Evolutionary conservation across 2,888 invertebrate genomes (phyloP).

Genomic region (Boloria euphrosyne): DNA sequence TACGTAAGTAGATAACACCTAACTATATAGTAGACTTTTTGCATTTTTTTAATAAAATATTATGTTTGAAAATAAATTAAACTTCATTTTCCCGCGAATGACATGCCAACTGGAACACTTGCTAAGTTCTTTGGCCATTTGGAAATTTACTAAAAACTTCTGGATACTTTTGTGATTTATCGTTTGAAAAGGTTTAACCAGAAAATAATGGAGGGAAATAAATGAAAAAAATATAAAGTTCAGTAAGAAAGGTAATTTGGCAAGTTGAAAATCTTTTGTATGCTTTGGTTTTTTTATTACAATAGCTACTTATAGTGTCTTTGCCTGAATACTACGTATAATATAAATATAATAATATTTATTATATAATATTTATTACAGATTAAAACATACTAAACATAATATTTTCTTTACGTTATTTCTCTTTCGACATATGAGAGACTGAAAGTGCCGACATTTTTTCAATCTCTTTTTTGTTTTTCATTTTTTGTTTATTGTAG

Average conservation of each 20-base stretch:
- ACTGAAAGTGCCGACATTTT: too few relatives aligned
- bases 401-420: too few relatives aligned
- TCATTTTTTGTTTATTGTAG: too few relatives aligned
- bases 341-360: too few relatives aligned
- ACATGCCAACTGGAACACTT: conserved; percentile 11
- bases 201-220: conserved; percentile 12
- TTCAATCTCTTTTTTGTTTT: too few relatives aligned
- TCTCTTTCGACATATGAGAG: too few relatives aligned
- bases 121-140: conserved; percentile 24
- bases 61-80: neutral
- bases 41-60: neutral
- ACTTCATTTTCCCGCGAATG: conserved; percentile 7
- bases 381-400: too few relatives aligned
- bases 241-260: neutral
- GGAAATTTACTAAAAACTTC: conserved; percentile 28
- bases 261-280: neutral
- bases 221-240: conserved; percentile 5
- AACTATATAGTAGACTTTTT: too few relatives aligned
- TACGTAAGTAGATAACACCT: too few relatives aligned
- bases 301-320: too few relatives aligned
- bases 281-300: neutral
- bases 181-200: conserved; percentile 12
- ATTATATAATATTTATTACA: too few relatives aligned
- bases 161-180: conserved; percentile 28
- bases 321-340: too few relatives aligned